phyloP scores from a whole-genome alignment of 2,797 vertebrate species.

The Salmo trutta region DNA sequence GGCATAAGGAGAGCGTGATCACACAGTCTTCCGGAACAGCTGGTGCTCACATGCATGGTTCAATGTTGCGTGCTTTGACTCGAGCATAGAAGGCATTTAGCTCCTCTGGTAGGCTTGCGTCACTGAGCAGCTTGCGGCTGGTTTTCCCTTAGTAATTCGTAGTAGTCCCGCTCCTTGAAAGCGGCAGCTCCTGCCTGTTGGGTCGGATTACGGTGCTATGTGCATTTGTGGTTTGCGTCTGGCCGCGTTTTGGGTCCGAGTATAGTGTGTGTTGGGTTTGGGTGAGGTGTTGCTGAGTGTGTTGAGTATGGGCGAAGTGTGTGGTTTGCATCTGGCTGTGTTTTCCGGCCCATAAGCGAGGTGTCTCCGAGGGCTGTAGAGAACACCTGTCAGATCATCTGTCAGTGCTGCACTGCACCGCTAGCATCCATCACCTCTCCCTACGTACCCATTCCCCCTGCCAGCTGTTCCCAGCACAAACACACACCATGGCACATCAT shows the following conservation, averaged over 20 bases:
- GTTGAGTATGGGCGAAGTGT: slow-evolving; percentile 80
- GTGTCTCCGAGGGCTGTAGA: slow-evolving; percentile 93
- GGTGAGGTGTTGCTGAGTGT: slow-evolving; percentile 42
- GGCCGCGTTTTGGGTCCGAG: slow-evolving; percentile 44
- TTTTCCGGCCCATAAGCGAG: slow-evolving; percentile 93
- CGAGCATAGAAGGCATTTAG: too few relatives aligned
- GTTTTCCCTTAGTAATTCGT: too few relatives aligned
- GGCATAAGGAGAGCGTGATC: too few relatives aligned
- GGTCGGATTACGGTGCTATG: slow-evolving; percentile 69
- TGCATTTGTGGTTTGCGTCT: slow-evolving; percentile 72
- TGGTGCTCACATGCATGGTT: too few relatives aligned
- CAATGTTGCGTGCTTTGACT: too few relatives aligned
- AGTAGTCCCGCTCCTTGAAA: too few relatives aligned
- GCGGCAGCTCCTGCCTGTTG: not conserved
- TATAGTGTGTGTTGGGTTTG: slow-evolving; percentile 61
- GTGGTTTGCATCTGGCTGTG: slow-evolving; percentile 89
- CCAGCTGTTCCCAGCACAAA: slow-evolving; percentile 77
- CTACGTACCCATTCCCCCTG: slow-evolving; percentile 88
- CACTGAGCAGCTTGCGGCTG: too few relatives aligned
- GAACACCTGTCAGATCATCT: slow-evolving; percentile 99
- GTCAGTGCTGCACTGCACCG: slow-evolving; percentile 82
- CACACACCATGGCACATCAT: slow-evolving; percentile 34
- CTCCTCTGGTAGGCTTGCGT: too few relatives aligned
- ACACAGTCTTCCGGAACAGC: too few relatives aligned
- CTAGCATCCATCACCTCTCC: slow-evolving; percentile 96